Conservation (phyloP, 64 coral and sea anemone species). For the Montipora cactus region DNA sequence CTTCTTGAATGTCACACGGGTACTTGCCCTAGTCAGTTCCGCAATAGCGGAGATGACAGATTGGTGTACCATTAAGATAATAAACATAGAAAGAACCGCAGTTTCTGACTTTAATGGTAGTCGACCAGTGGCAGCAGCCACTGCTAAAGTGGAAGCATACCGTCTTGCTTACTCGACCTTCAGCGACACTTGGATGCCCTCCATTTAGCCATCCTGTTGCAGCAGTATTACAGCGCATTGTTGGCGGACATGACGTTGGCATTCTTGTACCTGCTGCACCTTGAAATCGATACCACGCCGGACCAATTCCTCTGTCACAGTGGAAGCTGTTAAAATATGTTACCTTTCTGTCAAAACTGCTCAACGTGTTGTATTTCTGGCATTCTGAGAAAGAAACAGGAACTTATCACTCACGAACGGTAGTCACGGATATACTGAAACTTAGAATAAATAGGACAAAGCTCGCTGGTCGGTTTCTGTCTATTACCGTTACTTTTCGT, state of each 20-base stretch:
- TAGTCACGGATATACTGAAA: too few relatives aligned
- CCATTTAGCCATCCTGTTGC: not conserved
- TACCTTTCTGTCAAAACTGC: not conserved
- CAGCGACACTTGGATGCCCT: not conserved
- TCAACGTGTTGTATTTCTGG: not conserved
- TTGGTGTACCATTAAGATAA: not conserved
- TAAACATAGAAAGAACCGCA: not conserved
- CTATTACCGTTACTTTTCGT: too few relatives aligned
- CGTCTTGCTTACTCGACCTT: not conserved
- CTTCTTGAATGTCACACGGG: too few relatives aligned
- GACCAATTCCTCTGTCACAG: not conserved
- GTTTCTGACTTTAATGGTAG: not conserved
- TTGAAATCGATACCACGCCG: not conserved
- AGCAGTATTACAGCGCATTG: not conserved
- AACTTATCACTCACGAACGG: too few relatives aligned
- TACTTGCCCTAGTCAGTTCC: not conserved
- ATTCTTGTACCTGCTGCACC: not conserved
- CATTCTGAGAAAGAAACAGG: too few relatives aligned
- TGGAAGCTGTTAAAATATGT: not conserved
- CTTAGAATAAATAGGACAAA: too few relatives aligned
- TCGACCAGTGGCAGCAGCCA: not conserved
- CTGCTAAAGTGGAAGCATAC: not conserved
- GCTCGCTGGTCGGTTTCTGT: too few relatives aligned
- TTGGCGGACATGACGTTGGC: not conserved
- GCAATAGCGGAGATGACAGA: not conserved